Percentiles rank a stretch among this genome's conserved stretches.
Evolutionary conservation across 2,888 invertebrate genomes (phyloP).

Genomic region (Microctonus aethiopoides): DNA sequence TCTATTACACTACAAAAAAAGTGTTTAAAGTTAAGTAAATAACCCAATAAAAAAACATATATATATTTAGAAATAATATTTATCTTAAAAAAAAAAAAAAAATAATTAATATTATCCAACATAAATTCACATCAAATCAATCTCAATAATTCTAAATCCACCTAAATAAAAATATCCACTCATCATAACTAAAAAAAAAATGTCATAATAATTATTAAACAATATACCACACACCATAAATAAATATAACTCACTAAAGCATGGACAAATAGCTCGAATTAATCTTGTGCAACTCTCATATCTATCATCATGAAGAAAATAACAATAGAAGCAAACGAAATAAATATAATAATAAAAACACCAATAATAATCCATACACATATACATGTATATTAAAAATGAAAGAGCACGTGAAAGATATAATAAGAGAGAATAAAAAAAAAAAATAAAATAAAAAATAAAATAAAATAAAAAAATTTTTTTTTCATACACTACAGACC

Average conservation of each 20-base stretch:
- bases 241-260: background rate
- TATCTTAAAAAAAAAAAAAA: background rate
- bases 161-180: no score
- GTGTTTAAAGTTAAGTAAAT: background rate
- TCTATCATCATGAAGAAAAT: background rate
- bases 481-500: no score
- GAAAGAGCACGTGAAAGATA: background rate
- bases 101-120: no score
- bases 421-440: background rate
- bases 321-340: background rate
- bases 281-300: background rate
- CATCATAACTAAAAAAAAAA: background rate
- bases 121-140: no score
- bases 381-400: background rate
- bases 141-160: no score
- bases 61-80: background rate
- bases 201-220: background rate
- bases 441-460: background rate
- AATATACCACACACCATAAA: background rate
- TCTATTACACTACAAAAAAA: no score
- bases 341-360: background rate
- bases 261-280: conserved; percentile 18
- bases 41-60: background rate
- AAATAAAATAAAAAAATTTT: background rate
- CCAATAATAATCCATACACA: background rate